phyloP scores from a whole-genome alignment of 2,797 vertebrate species.

The Ambastaia sidthimunki region DNA sequence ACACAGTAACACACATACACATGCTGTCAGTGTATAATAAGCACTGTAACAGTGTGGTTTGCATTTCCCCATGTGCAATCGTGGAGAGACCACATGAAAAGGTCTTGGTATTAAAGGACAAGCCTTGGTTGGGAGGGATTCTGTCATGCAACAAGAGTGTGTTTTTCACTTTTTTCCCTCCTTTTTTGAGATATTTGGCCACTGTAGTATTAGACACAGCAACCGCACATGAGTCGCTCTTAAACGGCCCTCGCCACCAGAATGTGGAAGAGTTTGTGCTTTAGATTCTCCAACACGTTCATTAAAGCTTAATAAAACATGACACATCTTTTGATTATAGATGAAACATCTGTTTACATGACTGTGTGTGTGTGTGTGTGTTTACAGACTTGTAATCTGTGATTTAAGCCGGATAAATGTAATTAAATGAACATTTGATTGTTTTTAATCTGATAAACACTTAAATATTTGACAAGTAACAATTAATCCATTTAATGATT shows the following conservation, averaged over 20 bases:
- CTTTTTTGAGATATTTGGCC: slow-evolving; percentile 70
- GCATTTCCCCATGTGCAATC: slow-evolving; percentile 80
- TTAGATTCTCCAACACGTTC: slow-evolving; percentile 75
- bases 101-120: slow-evolving; percentile 85
- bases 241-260: slow-evolving; percentile 75
- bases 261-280: slow-evolving; percentile 72
- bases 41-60: slow-evolving; percentile 79
- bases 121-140: slow-evolving; percentile 84
- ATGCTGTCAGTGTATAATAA: slow-evolving; percentile 78
- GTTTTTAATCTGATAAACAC: neutral
- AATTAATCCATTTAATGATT: neutral
- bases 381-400: slow-evolving; percentile 34
- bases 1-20: slow-evolving; percentile 58
- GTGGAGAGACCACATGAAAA: slow-evolving; percentile 83
- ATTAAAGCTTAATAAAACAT: slow-evolving; percentile 79
- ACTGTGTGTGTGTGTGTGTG: slow-evolving; percentile 24
- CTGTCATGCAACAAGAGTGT: slow-evolving; percentile 84
- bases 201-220: slow-evolving; percentile 56
- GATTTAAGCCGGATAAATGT: slow-evolving; percentile 13
- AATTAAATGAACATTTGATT: neutral
- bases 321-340: slow-evolving; percentile 44
- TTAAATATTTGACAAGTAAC: neutral
- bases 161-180: slow-evolving; percentile 74
- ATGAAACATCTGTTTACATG: slow-evolving; percentile 44
- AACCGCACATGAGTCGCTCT: slow-evolving; percentile 68